Evolutionary conservation across 2,797 vertebrate genomes (phyloP).

Genomic region (Jordanella pulchra): DNA sequence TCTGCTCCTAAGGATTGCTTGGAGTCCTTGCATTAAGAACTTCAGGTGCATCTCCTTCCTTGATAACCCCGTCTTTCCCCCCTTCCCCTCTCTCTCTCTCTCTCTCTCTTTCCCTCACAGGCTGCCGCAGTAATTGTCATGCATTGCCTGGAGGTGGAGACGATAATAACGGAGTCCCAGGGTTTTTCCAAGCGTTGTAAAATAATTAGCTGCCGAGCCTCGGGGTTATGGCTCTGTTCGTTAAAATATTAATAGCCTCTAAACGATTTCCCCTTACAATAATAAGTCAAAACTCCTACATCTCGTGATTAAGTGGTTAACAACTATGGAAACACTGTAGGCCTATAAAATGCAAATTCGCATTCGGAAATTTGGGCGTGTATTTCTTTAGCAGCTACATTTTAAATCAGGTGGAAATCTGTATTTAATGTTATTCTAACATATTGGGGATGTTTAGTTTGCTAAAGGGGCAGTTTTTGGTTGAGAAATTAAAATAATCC

Average conservation of each 20-base stretch:
- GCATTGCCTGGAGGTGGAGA: slow-evolving; percentile 69
- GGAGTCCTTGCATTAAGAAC: slow-evolving; percentile 26
- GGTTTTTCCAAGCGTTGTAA: slow-evolving; percentile 83
- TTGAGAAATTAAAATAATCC: not conserved
- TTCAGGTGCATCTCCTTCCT: slow-evolving; percentile 62
- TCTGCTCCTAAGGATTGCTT: slow-evolving; percentile 34
- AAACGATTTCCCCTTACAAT: slow-evolving; percentile 81
- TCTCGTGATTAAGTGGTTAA: slow-evolving; percentile 80
- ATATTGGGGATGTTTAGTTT: not conserved
- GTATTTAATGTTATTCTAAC: slow-evolving; percentile 29
- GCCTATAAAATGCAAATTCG: slow-evolving; percentile 67
- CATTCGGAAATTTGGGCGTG: slow-evolving; percentile 40
- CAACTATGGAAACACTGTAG: slow-evolving; percentile 74
- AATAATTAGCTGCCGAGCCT: slow-evolving; percentile 83
- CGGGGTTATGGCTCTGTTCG: slow-evolving; percentile 76
- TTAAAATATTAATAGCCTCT: slow-evolving; percentile 83
- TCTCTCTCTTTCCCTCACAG: slow-evolving; percentile 29
- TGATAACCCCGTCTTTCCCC: slow-evolving; percentile 47
- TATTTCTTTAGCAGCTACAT: slow-evolving; percentile 46
- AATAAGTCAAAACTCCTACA: slow-evolving; percentile 77
- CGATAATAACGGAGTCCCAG: slow-evolving; percentile 77
- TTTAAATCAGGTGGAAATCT: slow-evolving; percentile 10
- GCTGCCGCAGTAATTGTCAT: slow-evolving; percentile 72
- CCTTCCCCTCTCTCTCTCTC: not conserved
- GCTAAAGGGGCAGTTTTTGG: not conserved